Conservation (phyloP, 2,888 invertebrate species). For the Hemistola chrysoprasaria region DNA sequence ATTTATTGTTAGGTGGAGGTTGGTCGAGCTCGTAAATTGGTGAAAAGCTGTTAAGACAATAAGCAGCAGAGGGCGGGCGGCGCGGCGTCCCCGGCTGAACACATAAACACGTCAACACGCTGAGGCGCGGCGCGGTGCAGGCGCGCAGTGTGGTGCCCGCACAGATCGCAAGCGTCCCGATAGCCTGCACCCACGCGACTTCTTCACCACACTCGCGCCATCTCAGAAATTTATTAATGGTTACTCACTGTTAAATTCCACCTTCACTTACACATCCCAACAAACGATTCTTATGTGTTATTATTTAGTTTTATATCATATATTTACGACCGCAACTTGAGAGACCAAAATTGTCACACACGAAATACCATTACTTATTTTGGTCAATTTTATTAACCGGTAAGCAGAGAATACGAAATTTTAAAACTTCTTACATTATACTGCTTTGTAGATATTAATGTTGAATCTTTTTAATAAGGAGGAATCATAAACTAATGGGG, state of each 20-base stretch:
- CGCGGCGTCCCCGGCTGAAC: conserved; percentile 45
- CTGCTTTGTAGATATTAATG: no score
- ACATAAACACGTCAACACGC: conserved; percentile 72
- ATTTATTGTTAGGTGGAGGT: conserved; percentile 53
- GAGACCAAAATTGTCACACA: no score
- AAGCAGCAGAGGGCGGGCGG: conserved; percentile 68
- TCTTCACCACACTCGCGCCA: conserved; percentile 22
- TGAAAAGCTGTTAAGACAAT: conserved; percentile 71
- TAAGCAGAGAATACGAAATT: no score
- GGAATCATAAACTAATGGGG: no score
- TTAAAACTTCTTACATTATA: no score
- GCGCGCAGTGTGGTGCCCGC: conserved; percentile 54
- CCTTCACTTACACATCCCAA: no score
- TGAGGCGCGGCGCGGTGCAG: conserved; percentile 23
- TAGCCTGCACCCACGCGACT: conserved; percentile 57
- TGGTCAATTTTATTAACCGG: no score
- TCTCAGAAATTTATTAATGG: conserved; percentile 22
- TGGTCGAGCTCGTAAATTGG: conserved; percentile 62
- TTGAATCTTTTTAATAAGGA: no score
- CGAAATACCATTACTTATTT: no score
- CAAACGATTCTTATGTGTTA: no score
- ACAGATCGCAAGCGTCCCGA: conserved; percentile 62
- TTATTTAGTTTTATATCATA: no score
- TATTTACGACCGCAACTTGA: background rate
- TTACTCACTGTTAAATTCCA: conserved; percentile 29